Base-by-base conservation (phyloP, 2,888 invertebrate species). In the Thymelicus lineola region DNA sequence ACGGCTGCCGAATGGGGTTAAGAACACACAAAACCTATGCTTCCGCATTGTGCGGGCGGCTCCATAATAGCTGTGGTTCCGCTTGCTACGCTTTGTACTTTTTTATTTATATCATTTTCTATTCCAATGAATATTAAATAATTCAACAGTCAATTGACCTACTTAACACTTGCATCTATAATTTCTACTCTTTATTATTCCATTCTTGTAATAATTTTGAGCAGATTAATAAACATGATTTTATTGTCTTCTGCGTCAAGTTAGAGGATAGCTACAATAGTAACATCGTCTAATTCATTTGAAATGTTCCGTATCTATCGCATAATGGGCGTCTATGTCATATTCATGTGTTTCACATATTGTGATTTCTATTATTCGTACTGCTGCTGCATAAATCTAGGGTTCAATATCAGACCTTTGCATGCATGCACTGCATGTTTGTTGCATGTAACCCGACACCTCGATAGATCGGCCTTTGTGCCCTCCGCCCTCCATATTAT, bases 401-500 rank as follows among this genome's bases (percentile, higher is more conserved):
- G 65, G 70, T 70, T 74, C 72, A 74, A 71, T 72, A 65, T 62
- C 71, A 68, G 66, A 61, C 66, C 71, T 71, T 71, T 70, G 72
- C 72, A 72, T 71, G 69, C 72, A 69, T 69, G 73, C 73, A 63
- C 65, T 59, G 74, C 70, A 69, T 69, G 69, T 69, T 69, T 70
- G 60, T 71, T 71, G 63, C 71, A 70, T 71, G 75, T 67, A 75
- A 75, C 71, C 72, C 71, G 74, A 75, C 75, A 75, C 74, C 70
- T 72, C 71, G 67, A 72, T 72, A 72, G 72, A 71, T 71, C 72
- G 70, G 71, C 73, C 68, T 73, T 74, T 74, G 74, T 74, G 71
- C 70, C 71, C 72, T 74, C 71, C 70, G 72, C 71, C 73, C 70
- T 72, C 71, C 14, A 50, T 69, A 48, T 57, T 70, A 64, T 67